A percentile compares a stretch with the other conserved stretches of the same genome.
These are phyloP conservation scores for Limnephilus auricula DNA, from an alignment of 2,888 invertebrate genomes.

Conservation along the genomic window DNA sequence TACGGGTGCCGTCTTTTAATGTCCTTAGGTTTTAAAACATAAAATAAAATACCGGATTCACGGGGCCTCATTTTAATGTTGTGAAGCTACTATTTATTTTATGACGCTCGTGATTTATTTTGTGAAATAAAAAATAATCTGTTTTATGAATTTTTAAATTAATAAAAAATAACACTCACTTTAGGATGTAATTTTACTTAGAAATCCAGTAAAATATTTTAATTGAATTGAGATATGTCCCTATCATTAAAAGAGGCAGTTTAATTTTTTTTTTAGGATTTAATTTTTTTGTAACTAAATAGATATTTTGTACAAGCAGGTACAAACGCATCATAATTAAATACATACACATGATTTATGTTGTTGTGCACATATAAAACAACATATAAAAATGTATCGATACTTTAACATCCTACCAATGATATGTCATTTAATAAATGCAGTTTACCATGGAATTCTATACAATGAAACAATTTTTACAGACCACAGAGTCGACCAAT, in stretches of 20 bases:
- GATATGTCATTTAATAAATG: background rate
- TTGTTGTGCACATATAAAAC: background rate
- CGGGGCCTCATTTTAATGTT: slow-evolving; percentile 26
- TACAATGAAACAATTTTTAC: slow-evolving; percentile 32
- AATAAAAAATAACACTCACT: slow-evolving; percentile 4
- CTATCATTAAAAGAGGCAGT: background rate
- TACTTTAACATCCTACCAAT: background rate
- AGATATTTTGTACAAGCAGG: background rate
- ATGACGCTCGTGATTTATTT: slow-evolving; percentile 10
- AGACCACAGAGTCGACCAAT: slow-evolving; percentile 35
- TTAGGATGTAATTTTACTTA: background rate
- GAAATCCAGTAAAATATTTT: background rate
- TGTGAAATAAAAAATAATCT: slow-evolving; percentile 10
- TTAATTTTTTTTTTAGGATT: background rate
- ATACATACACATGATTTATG: background rate
- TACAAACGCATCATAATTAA: background rate
- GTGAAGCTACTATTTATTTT: slow-evolving; percentile 9
- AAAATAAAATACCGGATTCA: slow-evolving; percentile 36
- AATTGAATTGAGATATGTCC: background rate
- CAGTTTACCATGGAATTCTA: background rate
- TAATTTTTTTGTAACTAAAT: background rate
- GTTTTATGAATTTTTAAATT: slow-evolving; percentile 26
- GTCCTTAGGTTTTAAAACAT: slow-evolving; percentile 2
- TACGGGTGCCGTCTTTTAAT: background rate
- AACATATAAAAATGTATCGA: background rate